phyloP scores from a whole-genome alignment of 1,140 invertebrate genomes.

The Dendrolimus kikuchii region DNA sequence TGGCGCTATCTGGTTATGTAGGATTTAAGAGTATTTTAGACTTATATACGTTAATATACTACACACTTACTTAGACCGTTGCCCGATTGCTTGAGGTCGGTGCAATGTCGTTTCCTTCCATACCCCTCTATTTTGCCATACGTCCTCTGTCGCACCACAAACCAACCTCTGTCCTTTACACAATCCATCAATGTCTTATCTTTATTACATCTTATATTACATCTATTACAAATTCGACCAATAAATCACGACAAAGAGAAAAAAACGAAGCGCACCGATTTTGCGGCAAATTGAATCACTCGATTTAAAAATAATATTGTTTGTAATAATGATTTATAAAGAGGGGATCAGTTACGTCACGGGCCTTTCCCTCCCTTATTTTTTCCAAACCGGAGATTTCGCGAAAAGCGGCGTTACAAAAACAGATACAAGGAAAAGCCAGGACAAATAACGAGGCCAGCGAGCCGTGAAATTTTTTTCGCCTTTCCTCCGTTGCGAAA shows the following conservation, averaged over 20 bases:
- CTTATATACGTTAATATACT: too few species aligned
- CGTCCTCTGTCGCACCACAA: too few species aligned
- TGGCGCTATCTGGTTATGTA: too few species aligned
- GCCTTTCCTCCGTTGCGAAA: slow-evolving; percentile 14
- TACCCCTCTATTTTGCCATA: too few species aligned
- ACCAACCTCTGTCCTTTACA: too few species aligned
- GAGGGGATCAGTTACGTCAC: slow-evolving; percentile 22
- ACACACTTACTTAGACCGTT: too few species aligned
- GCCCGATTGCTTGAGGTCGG: too few species aligned
- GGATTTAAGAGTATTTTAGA: too few species aligned
- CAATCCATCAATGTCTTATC: too few species aligned
- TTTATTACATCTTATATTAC: too few species aligned
- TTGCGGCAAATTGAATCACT: slow-evolving; percentile 6
- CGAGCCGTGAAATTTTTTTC: slow-evolving; percentile 33
- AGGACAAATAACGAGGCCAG: slow-evolving; percentile 43
- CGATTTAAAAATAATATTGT: slow-evolving; percentile 20
- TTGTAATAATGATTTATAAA: slow-evolving; percentile 34
- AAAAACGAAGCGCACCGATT: slow-evolving; percentile 3
- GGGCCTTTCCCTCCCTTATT: slow-evolving; percentile 25
- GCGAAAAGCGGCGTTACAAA: slow-evolving; percentile 36
- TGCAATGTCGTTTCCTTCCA: too few species aligned
- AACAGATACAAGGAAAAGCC: slow-evolving; percentile 41
- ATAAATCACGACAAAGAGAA: neutral
- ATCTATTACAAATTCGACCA: neutral
- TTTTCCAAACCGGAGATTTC: slow-evolving; percentile 27